phyloP scores from a whole-genome alignment of 2,113 vertebrate species.

The Stercorarius parasiticus region DNA sequence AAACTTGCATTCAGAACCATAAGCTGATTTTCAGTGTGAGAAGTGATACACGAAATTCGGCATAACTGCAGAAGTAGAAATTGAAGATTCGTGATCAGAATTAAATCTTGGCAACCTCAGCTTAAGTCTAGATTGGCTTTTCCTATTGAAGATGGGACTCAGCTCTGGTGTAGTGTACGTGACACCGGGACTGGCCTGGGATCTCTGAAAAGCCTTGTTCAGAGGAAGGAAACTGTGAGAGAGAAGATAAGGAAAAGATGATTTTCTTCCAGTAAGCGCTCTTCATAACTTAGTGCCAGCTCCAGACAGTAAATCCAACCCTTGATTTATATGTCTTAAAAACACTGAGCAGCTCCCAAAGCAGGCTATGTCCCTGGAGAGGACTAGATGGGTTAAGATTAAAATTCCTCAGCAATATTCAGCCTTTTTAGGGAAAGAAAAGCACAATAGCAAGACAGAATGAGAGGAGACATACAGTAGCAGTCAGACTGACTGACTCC shows the following conservation, averaged over 20 bases:
- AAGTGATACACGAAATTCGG: neutral
- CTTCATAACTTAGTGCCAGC: neutral
- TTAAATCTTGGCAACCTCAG: neutral
- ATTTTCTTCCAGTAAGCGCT: neutral
- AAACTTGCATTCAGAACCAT: neutral
- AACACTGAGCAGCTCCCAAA: neutral
- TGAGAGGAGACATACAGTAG: neutral
- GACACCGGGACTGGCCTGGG: neutral
- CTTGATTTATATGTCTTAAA: slow-evolving; percentile 43
- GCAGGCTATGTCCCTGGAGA: slow-evolving; percentile 35
- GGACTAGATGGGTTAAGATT: neutral
- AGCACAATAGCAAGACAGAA: neutral
- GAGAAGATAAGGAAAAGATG: neutral
- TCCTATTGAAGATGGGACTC: neutral
- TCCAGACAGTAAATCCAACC: neutral
- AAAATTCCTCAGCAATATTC: slow-evolving; percentile 31
- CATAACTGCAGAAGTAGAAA: neutral
- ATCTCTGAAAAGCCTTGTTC: neutral
- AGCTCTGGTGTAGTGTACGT: neutral
- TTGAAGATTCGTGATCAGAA: neutral
- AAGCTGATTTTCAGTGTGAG: neutral
- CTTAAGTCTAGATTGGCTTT: neutral
- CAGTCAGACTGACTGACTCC: slow-evolving; percentile 32
- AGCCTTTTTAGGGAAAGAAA: slow-evolving; percentile 25
- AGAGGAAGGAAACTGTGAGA: neutral